Evolutionary conservation across 2,888 invertebrate genomes (phyloP), one percentile per base, ranked within the genome.

Genomic region (Thereva unica): DNA sequence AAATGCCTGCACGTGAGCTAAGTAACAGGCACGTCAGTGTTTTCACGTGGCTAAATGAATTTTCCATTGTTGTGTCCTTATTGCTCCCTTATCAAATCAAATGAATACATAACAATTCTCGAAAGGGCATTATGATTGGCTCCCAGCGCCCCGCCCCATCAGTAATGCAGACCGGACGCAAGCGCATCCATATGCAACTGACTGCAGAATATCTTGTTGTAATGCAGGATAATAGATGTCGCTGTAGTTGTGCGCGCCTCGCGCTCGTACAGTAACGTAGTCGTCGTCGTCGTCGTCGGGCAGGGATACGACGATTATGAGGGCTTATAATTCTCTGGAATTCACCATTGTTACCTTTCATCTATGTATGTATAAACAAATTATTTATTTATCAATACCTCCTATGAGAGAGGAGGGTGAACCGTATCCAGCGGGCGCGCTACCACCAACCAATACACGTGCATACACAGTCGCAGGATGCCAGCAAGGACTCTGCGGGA

Each of bases 131-230:
- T 71, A 72, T 73, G 73, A 73, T 73, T 73, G 73, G 73, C 73
- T 72, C 71, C 70, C 66, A 71, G 71, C 65, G 73, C 72, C 69
- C 72, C 72, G 73, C 73, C 73, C 71, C 68, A 23, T 66, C 68
- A 45, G 42, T 65, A 78, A 79, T 76, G 76, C 78, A 78, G 78
- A 77, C 78, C 75, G 75, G 75, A 80, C 80, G 80, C 80, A 80
- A 75, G 81, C 80, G 80, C 76, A 50, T 63, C 41, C 38, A 23
- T 23, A 23, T 23, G 23, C 23, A 23, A 23, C 23, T 23, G 23
- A 23, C 23, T 23, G 23, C 23, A 23, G 23, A 23, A 23, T 23
- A 23, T 23, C 2, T 23, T 23, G 23, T 23, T 23, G 23, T 23
- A 23, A 23, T 23, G 23, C 23, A 23, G 23, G 23, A 23, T 23